Percentiles rank a stretch among this genome's conserved stretches.
These are phyloP conservation scores for Thaumatotibia leucotreta DNA, from an alignment of 1,140 invertebrate genomes.

Conservation along the genomic window DNA sequence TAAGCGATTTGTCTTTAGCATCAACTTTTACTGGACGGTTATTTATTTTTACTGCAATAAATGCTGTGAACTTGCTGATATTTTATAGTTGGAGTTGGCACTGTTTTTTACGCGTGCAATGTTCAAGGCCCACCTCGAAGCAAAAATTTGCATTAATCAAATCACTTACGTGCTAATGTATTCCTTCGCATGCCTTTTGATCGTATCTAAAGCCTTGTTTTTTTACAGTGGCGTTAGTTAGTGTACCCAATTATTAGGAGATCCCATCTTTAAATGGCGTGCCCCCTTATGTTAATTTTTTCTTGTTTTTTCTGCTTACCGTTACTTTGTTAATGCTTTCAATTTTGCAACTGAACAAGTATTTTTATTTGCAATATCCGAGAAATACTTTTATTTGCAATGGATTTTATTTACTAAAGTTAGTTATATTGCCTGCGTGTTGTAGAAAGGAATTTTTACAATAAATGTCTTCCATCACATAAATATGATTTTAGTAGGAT, in stretches of 20 bases:
- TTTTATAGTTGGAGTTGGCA: not conserved
- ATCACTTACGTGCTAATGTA: slow-evolving; percentile 45
- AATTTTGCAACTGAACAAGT: not conserved
- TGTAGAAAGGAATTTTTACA: too few species aligned
- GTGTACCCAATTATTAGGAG: slow-evolving; percentile 48
- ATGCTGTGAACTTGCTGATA: not conserved
- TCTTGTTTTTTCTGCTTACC: slow-evolving; percentile 36
- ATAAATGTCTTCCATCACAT: too few species aligned
- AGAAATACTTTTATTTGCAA: not conserved
- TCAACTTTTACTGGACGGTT: slow-evolving; percentile 6
- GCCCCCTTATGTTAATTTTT: slow-evolving; percentile 52
- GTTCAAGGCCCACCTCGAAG: slow-evolving; percentile 46
- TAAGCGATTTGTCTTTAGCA: not conserved
- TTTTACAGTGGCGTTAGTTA: slow-evolving; percentile 22
- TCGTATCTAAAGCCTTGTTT: slow-evolving; percentile 32
- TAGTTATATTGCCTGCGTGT: too few species aligned
- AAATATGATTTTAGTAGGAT: too few species aligned
- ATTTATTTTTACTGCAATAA: not conserved
- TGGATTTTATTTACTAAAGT: not conserved
- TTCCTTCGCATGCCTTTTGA: slow-evolving; percentile 44
- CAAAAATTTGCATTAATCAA: slow-evolving; percentile 50
- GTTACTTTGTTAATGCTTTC: not conserved
- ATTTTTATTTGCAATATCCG: not conserved
- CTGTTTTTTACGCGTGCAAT: slow-evolving; percentile 24
- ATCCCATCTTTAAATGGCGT: slow-evolving; percentile 47